Evolutionary conservation across 2,888 invertebrate genomes (phyloP), one percentile per base, ranked within the genome.

Genomic region (Lochmaea crataegi): DNA sequence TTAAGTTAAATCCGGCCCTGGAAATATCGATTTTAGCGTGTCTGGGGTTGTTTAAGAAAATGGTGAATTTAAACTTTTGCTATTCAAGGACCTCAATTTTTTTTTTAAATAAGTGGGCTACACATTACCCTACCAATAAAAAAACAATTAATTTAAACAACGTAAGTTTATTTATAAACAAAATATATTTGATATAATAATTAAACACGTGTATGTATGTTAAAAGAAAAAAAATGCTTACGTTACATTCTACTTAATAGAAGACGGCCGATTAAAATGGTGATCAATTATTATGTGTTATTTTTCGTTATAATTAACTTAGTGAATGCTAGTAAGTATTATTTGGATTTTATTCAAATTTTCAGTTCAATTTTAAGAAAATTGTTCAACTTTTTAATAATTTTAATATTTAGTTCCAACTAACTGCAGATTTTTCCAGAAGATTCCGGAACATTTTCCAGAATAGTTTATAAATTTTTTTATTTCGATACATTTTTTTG

Each of bases 181-280:
- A 51, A 7, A 14, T 16, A 51, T 3, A 14, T 5, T 48, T 48
- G n/a, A 48, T 48, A 51, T 51, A 3, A 51, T 51, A 51, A 51
- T 11, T 51, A 51, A 51, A 51, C 51, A 14, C n/a, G 51, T n/a
- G n/a, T n/a, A 51, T 51, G 16, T 51, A 7, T n/a, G n/a, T 14
- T 14, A n/a, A n/a, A 51, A 51, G 51, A 51, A 51, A 51, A n/a
- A 51, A 51, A 51, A n/a, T 51, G 51, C 51, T n/a, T 51, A 51
- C 16, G 51, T 7, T 7, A n/a, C 51, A 51, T 2, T 51, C 7
- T n/a, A 51, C 51, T 51, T 14, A n/a, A 7, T 14, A n/a, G 51
- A 16, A 14, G 7, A n/a, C 14, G 5, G 1, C 4, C 6, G 14
- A n/a, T 18, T 18, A 53, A 53, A 53, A 53, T 53, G 53, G 10